Evolutionary conservation across 2,888 invertebrate genomes (phyloP).

Genomic region (Anthrax anthrax): DNA sequence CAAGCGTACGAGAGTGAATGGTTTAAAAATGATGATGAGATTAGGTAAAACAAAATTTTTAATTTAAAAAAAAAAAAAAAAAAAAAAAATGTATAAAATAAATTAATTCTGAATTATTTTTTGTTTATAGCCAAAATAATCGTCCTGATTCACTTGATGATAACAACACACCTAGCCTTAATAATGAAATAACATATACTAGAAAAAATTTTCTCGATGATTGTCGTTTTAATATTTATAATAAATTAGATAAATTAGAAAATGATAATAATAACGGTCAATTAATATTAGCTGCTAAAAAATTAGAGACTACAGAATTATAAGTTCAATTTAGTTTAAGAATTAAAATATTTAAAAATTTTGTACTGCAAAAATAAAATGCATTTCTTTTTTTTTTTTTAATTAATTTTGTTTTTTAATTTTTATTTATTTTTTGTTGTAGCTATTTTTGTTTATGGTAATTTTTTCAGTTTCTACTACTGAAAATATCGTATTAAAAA

Average conservation of each 20-base stretch:
- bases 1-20: slow-evolving; percentile 89
- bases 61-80: neutral
- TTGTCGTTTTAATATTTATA: slow-evolving; percentile 53
- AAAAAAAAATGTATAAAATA: neutral
- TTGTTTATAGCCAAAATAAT: slow-evolving; percentile 3
- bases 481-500: too few relatives aligned
- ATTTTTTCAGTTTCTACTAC: too few relatives aligned
- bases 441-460: too few relatives aligned
- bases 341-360: too few relatives aligned
- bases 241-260: slow-evolving; percentile 53
- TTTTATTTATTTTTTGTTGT: too few relatives aligned
- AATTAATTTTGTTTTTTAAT: too few relatives aligned
- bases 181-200: slow-evolving; percentile 19
- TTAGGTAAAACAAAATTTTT: slow-evolving; percentile 40
- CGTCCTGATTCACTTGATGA: slow-evolving; percentile 71
- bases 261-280: slow-evolving; percentile 43
- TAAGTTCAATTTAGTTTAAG: slow-evolving; percentile 22
- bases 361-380: too few relatives aligned
- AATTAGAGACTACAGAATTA: slow-evolving; percentile 68
- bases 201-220: slow-evolving; percentile 34
- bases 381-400: too few relatives aligned
- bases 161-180: slow-evolving; percentile 42
- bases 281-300: slow-evolving; percentile 47
- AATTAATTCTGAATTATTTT: neutral
- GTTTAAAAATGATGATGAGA: slow-evolving; percentile 66